These are phyloP conservation scores for Chlorops oryzae DNA, from an alignment of 1,140 invertebrate genomes.

Conservation along the genomic window DNA sequence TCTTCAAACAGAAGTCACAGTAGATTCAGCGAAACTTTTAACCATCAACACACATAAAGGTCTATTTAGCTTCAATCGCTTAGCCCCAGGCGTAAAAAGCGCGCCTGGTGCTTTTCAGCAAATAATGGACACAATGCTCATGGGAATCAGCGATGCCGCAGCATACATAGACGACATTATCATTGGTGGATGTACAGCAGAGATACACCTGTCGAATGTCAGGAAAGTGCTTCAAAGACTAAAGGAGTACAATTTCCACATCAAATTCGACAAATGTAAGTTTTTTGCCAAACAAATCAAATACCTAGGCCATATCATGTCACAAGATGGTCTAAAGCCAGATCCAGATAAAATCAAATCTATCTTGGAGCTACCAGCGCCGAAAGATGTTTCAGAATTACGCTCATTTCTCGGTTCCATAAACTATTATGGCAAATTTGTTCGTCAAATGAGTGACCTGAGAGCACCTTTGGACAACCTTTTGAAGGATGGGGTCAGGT, in stretches of 20 bases:
- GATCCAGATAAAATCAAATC: constrained; percentile 38
- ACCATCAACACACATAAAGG: too few relatives aligned
- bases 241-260: constrained; percentile 4
- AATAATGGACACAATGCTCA: constrained; percentile 4
- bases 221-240: constrained; percentile 2
- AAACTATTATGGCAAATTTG: too few relatives aligned
- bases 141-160: not conserved
- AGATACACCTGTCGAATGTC: constrained; percentile 6
- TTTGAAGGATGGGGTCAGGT: too few relatives aligned
- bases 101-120: constrained; percentile 11
- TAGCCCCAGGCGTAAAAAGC: constrained; percentile 1
- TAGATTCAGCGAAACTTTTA: too few relatives aligned
- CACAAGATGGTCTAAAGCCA: constrained; percentile 32
- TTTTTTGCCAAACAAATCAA: constrained; percentile 4
- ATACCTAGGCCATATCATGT: constrained; percentile 45
- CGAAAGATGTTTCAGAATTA: constrained; percentile 31
- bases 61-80: too few relatives aligned
- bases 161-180: constrained; percentile 11
- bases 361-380: too few relatives aligned
- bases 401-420: constrained; percentile 20
- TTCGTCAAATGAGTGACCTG: too few relatives aligned
- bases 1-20: too few relatives aligned
- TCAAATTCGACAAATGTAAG: constrained; percentile 9
- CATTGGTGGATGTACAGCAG: not conserved
- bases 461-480: too few relatives aligned